A percentile compares a stretch with the other conserved stretches of the same genome.
Evolutionary conservation across 2,888 invertebrate genomes (phyloP).

Genomic region (Lobophora halterata): DNA sequence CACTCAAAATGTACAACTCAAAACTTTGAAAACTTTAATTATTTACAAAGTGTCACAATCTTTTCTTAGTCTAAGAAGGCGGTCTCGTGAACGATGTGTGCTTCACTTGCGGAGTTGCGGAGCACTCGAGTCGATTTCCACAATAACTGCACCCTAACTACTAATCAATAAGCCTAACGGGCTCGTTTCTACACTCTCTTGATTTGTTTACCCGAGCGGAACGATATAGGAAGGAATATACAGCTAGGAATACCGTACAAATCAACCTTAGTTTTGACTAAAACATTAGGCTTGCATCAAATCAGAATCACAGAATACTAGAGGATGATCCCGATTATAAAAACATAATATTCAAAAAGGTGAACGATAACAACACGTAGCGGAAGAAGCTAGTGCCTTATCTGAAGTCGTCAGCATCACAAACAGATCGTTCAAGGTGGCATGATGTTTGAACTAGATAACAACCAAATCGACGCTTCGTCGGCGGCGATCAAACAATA

Average conservation of each 20-base stretch:
- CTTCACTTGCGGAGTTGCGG: constrained; percentile 44
- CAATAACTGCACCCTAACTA: constrained; percentile 55
- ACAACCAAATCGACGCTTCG: constrained; percentile 16
- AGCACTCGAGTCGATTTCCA: constrained; percentile 53
- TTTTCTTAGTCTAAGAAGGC: constrained; percentile 52
- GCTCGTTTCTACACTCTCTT: constrained; percentile 56
- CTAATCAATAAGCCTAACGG: constrained; percentile 68
- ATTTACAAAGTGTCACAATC: too few relatives aligned
- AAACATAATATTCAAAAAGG: neutral
- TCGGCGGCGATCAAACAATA: too few relatives aligned
- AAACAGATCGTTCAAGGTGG: constrained; percentile 53
- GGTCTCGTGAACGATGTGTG: constrained; percentile 36
- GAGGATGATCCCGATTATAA: neutral
- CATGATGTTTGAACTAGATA: constrained; percentile 62
- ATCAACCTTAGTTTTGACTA: neutral
- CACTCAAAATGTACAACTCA: neutral
- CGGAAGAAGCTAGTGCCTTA: constrained; percentile 49
- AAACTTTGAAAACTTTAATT: constrained; percentile 2
- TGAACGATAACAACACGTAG: constrained; percentile 20
- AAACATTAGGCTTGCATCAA: neutral
- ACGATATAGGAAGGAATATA: constrained; percentile 38
- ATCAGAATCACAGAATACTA: neutral
- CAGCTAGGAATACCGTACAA: constrained; percentile 15
- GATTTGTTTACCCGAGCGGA: constrained; percentile 53
- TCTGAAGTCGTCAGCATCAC: constrained; percentile 45